Evolutionary conservation across 2,888 invertebrate species (phyloP).

Genomic region (Athalia rosae): DNA sequence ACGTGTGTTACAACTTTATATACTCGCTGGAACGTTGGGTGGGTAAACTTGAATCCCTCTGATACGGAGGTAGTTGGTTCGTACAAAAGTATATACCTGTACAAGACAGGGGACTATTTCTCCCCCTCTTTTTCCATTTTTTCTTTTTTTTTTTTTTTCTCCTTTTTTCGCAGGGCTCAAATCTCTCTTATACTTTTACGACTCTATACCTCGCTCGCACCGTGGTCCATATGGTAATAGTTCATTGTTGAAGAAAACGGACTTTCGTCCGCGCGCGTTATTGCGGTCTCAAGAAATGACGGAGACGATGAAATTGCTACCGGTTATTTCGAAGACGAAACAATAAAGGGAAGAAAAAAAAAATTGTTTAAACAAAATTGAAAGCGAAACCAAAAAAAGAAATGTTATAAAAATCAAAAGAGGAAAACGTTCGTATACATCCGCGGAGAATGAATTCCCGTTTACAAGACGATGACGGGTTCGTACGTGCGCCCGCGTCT

Average conservation of each 20-base stretch:
- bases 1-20: slow-evolving; percentile 14
- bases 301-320: not conserved
- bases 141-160: no score
- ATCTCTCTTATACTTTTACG: slow-evolving; percentile 40
- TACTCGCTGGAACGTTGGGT: not conserved
- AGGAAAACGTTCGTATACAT: no score
- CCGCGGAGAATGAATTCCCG: no score
- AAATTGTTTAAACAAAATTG: no score
- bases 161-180: slow-evolving; percentile 7
- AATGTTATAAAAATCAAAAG: no score
- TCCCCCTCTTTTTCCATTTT: not conserved
- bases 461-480: not conserved
- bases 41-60: slow-evolving; percentile 27
- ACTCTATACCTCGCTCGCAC: not conserved
- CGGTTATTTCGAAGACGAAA: not conserved
- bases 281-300: not conserved
- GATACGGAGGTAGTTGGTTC: not conserved
- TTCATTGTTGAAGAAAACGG: slow-evolving; percentile 33
- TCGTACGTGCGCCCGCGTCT: not conserved
- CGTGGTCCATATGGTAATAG: slow-evolving; percentile 6
- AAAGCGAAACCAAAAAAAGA: no score
- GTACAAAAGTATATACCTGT: not conserved
- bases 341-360: not conserved
- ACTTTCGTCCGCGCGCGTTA: slow-evolving; percentile 3
- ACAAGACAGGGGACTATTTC: slow-evolving; percentile 13